Evolutionary conservation across 92 coral and sea anemone genomes (phyloP).

Genomic region (Epizoanthus illoricatus): DNA sequence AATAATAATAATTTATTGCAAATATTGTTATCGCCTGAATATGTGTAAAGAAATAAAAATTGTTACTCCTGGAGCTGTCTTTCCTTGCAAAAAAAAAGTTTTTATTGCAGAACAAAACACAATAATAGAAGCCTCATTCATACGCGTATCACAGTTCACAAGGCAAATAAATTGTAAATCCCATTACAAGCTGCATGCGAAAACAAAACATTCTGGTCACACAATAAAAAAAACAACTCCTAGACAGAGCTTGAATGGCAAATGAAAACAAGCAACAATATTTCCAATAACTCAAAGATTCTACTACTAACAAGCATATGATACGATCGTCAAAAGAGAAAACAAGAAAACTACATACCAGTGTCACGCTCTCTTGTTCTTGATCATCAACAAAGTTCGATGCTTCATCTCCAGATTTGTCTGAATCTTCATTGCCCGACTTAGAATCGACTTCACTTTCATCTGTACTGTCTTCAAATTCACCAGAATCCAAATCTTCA

Average conservation of each 20-base stretch:
- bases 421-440: constrained; percentile 27
- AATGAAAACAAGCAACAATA: constrained; percentile 6
- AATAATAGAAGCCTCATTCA: too few species aligned
- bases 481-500: constrained; percentile 16
- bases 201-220: constrained; percentile 21
- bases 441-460: constrained; percentile 20
- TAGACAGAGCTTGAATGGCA: constrained; percentile 22
- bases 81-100: too few species aligned
- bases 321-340: constrained; percentile 15
- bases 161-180: constrained; percentile 16
- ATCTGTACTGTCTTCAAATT: constrained; percentile 34
- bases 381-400: constrained; percentile 32
- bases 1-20: too few species aligned
- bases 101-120: too few species aligned
- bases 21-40: too few species aligned
- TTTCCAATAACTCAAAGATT: constrained; percentile 19
- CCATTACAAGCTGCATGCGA: constrained; percentile 14
- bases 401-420: constrained; percentile 31
- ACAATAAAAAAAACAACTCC: constrained; percentile 23
- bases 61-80: too few species aligned
- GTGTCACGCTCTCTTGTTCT: constrained; percentile 33
- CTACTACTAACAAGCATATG: constrained; percentile 8
- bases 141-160: too few species aligned
- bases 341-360: constrained; percentile 8
- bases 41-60: too few species aligned